phyloP scores from a whole-genome alignment of 2,797 vertebrate species.

The Anguilla pacifica region DNA sequence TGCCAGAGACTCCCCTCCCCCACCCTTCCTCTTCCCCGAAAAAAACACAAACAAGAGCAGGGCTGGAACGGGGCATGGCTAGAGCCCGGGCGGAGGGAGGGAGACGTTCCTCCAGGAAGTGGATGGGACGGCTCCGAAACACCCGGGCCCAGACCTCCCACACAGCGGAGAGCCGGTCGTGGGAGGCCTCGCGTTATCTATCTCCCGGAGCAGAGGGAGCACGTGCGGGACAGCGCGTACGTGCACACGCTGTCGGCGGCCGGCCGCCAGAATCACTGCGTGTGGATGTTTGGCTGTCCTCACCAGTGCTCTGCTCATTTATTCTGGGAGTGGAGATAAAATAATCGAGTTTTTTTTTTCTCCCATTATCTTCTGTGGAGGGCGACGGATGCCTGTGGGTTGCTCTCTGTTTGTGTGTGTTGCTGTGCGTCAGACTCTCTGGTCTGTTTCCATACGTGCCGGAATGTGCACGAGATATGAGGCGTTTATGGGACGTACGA shows the following conservation, averaged over 20 bases:
- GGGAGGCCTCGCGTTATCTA: not conserved
- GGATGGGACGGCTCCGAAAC: constrained; percentile 4
- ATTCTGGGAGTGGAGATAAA: not conserved
- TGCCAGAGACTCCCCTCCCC: not conserved
- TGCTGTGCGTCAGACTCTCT: not conserved
- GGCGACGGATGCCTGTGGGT: not conserved
- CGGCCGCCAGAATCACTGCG: not conserved
- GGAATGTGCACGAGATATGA: not conserved
- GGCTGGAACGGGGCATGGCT: not conserved
- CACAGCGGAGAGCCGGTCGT: not conserved
- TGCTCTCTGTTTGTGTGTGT: not conserved
- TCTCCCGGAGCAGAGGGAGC: not conserved
- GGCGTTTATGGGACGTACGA: not conserved
- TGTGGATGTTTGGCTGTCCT: not conserved
- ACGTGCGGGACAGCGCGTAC: not conserved
- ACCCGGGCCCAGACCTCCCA: constrained; percentile 28
- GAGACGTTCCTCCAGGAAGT: constrained; percentile 20
- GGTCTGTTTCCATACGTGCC: not conserved
- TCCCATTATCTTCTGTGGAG: not conserved
- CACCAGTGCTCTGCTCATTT: not conserved
- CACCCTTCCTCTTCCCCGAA: constrained; percentile 6
- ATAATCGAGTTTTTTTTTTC: not conserved
- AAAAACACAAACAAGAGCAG: not conserved
- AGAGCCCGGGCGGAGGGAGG: not conserved
- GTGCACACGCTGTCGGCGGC: not conserved